Percentiles rank a stretch among this genome's conserved stretches.
phyloP scores from a whole-genome alignment of 2,797 vertebrate species.

The Chloroceryle amazona region DNA sequence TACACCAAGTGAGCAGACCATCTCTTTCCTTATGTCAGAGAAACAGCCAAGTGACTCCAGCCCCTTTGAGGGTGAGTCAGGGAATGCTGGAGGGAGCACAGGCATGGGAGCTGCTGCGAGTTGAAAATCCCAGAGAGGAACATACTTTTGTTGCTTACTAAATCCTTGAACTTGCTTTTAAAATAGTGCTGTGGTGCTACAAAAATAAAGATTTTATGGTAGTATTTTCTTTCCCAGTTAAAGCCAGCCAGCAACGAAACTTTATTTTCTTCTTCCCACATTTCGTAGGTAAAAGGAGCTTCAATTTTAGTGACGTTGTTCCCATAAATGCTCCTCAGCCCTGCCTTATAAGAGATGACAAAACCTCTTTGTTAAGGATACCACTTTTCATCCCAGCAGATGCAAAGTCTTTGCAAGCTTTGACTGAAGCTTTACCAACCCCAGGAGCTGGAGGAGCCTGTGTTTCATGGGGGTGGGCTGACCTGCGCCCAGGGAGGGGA shows the following conservation, averaged over 20 bases:
- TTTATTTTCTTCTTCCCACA: not conserved
- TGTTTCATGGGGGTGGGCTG: not conserved
- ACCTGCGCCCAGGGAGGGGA: not conserved
- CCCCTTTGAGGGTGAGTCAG: not conserved
- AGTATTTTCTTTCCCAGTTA: constrained; percentile 1
- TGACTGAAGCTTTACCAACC: constrained; percentile 37
- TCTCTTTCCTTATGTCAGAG: not conserved
- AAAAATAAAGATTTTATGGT: not conserved
- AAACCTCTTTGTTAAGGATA: constrained; percentile 45
- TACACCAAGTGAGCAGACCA: not conserved
- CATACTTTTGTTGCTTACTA: not conserved
- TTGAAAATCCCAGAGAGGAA: not conserved
- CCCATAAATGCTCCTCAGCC: not conserved
- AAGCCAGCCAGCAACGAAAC: not conserved
- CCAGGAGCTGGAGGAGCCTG: not conserved
- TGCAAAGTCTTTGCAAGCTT: constrained; percentile 42
- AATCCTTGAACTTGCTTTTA: not conserved
- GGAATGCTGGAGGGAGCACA: not conserved
- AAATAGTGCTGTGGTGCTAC: not conserved
- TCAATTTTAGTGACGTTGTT: not conserved
- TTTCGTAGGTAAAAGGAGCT: not conserved
- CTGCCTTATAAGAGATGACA: not conserved
- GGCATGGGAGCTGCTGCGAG: not conserved
- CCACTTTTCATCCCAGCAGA: not conserved
- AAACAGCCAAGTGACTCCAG: not conserved